Base-by-base conservation (phyloP, 2,113 vertebrate species). In the Clarias macrocephalus region DNA sequence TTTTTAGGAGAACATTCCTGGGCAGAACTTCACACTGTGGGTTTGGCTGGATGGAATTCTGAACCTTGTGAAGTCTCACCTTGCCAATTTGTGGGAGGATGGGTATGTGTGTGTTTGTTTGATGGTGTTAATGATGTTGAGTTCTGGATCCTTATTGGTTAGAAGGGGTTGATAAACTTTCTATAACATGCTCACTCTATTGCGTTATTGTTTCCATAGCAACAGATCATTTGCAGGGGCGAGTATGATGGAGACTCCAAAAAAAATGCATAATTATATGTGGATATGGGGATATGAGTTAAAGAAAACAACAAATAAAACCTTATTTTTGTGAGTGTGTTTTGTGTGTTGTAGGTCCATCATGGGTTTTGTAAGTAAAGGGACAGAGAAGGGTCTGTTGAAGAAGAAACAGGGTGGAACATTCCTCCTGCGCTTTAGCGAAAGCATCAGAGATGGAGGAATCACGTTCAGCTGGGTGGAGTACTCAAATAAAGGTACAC, bases 391-490 rank as follows among this genome's bases (percentile, higher is more conserved):
- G 80, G 85, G 88, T 7, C 94, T 99, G 87, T 92, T 99, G 79
- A 96, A 95, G 93, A 95, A 91, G 70, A 97, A 92, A 84, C 65
- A 91, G 30, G 89, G 93, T 0, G 98, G 98, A 21, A 99, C 98
- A 0, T 99, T 99, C 88, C 93, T 99, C 56, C 92, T 99, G 81
- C 96, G 98, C 23, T 99, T 99, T 93, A 99, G 98, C 19, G 97
- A 99, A 92, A 97, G 96, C 13, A 88, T 59, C 37, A 90, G 88
- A 82, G 89, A 96, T 80, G 95, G 98, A 56, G 93, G 96, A 88
- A 97, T 99, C 89, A 99, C 98, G 56, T 99, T 96, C 92, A 97
- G 97, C 18, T 99, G 98, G 98, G 97, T 99, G 91, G 97, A 99
- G 21, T 96, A 93, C 80, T 84, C 48, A 21, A 82, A 87, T 62